Evolutionary conservation across 2,113 vertebrate species (phyloP).

Genomic region (Cinclus mexicanus): DNA sequence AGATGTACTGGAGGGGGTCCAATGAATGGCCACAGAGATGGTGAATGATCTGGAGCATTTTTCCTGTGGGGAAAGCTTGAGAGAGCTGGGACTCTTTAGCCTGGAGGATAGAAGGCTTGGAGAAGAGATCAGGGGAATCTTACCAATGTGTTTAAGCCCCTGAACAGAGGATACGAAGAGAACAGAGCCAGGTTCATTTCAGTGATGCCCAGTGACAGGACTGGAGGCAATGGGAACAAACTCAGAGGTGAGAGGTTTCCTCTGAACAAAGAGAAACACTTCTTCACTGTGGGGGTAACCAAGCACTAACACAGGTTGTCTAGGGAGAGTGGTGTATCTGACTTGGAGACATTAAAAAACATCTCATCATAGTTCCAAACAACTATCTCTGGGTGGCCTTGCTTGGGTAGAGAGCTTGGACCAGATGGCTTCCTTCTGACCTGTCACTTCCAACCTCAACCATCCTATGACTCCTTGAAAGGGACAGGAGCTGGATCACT

Average conservation of each 20-base stretch:
- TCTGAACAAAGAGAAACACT: background rate
- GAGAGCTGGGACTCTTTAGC: background rate
- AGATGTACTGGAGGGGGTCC: background rate
- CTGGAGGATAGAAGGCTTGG: background rate
- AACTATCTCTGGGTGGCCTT: rapidly evolving
- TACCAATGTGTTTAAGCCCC: background rate
- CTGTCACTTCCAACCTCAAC: background rate
- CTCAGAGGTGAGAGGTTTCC: background rate
- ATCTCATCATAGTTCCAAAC: rapidly evolving
- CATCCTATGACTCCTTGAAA: background rate
- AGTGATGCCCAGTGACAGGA: background rate
- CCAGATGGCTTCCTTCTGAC: background rate
- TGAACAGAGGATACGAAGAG: background rate
- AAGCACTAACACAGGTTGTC: background rate
- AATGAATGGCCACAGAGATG: background rate
- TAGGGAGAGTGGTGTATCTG: background rate
- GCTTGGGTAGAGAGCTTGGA: background rate
- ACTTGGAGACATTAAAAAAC: background rate
- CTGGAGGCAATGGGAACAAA: background rate
- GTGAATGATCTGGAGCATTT: background rate
- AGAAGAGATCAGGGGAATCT: background rate
- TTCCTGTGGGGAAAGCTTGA: background rate
- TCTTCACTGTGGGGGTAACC: background rate
- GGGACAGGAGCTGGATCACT: background rate
- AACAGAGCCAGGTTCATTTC: background rate